A percentile compares a stretch with the other conserved stretches of the same genome.
Evolutionary conservation across 2,113 vertebrate genomes (phyloP).

Genomic region (Vicugna pacos): DNA sequence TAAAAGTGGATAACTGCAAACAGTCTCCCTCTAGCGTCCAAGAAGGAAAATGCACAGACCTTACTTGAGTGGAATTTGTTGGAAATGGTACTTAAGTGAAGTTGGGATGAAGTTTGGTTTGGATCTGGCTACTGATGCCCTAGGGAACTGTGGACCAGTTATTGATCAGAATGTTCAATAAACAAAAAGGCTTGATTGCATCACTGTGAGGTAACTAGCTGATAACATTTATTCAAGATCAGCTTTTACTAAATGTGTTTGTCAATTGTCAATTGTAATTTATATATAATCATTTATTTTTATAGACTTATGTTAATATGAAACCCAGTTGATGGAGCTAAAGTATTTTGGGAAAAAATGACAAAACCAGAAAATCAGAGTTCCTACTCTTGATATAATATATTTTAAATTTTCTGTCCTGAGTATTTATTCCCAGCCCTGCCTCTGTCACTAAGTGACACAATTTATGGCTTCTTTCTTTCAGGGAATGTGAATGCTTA

Average conservation of each 20-base stretch:
- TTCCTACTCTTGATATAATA: neutral
- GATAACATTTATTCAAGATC: neutral
- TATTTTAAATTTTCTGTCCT: conserved; percentile 16
- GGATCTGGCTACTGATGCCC: neutral
- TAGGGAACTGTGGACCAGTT: neutral
- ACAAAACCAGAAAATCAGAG: neutral
- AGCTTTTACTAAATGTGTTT: neutral
- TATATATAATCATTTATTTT: neutral
- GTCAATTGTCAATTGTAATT: neutral
- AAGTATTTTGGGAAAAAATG: neutral
- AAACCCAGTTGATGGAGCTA: neutral
- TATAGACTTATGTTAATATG: neutral
- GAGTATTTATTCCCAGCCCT: neutral
- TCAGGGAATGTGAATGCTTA: neutral
- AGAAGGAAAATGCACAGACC: neutral
- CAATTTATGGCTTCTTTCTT: conserved; percentile 7
- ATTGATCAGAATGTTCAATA: neutral
- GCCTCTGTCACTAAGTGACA: neutral
- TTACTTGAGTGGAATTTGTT: neutral
- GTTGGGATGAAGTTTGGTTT: neutral
- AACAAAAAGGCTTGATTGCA: neutral
- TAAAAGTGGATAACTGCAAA: neutral
- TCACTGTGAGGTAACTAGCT: neutral
- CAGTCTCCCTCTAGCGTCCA: conserved; percentile 76
- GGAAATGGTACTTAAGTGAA: neutral